A percentile compares a stretch with the other conserved stretches of the same genome.
Conservation (phyloP, 2,888 invertebrate species). For the Drosophila birchii region DNA sequence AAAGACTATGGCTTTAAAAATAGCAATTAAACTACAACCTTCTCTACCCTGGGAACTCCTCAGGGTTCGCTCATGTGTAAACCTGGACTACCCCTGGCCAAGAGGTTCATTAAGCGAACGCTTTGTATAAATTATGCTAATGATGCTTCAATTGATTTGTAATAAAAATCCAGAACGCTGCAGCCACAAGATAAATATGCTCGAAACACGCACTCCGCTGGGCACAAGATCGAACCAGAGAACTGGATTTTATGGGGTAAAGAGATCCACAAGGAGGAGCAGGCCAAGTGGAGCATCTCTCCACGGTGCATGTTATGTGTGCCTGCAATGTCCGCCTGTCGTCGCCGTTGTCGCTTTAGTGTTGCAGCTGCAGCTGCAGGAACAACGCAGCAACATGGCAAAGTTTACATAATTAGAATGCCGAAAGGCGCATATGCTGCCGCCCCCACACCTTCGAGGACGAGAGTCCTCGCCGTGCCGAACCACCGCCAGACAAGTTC, state of each 20-base stretch:
- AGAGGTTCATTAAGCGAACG: constrained; percentile 84
- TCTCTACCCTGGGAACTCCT: neutral
- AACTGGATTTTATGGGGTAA: constrained; percentile 24
- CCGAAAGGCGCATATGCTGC: constrained; percentile 72
- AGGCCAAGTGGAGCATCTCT: constrained; percentile 33
- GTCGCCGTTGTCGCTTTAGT: constrained; percentile 36
- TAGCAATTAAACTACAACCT: neutral
- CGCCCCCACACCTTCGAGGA: constrained; percentile 36
- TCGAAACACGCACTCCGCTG: constrained; percentile 82
- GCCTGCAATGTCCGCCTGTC: constrained; percentile 20
- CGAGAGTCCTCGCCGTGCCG: constrained; percentile 9
- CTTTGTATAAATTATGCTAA: constrained; percentile 86
- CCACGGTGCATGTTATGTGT: constrained; percentile 39
- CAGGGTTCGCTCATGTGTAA: neutral
- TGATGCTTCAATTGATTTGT: constrained; percentile 85
- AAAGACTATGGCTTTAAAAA: neutral
- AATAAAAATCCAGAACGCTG: constrained; percentile 84
- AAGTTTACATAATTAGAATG: constrained; percentile 79
- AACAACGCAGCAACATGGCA: constrained; percentile 40
- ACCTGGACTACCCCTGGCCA: constrained; percentile 19
- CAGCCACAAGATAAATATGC: constrained; percentile 84
- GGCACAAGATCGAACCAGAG: constrained; percentile 25
- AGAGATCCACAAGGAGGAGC: neutral
- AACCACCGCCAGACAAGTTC: constrained; percentile 70
- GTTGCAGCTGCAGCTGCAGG: constrained; percentile 38